Percentiles rank a stretch among this genome's conserved stretches.
These are phyloP conservation scores for Huso huso DNA, from an alignment of 2,797 vertebrate genomes.

Conservation along the genomic window DNA sequence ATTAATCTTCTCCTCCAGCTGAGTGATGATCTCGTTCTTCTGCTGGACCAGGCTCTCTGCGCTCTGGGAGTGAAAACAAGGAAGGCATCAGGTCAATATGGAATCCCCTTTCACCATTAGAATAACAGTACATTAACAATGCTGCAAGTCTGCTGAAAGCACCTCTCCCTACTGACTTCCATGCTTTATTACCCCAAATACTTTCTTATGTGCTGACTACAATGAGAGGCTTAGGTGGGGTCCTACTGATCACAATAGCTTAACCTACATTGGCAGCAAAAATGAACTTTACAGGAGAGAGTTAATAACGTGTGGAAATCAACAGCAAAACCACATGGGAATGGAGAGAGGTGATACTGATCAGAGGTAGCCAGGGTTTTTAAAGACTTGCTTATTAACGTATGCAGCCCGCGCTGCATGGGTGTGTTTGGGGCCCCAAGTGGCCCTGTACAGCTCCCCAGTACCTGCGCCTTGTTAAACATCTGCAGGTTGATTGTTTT, in stretches of 20 bases:
- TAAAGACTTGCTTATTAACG: too few relatives aligned
- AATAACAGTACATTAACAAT: not conserved
- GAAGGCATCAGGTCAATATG: not conserved
- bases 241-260: too few relatives aligned
- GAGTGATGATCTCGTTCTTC: constrained; percentile 70
- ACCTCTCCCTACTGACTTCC: not conserved
- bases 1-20: constrained; percentile 75
- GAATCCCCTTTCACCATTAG: not conserved
- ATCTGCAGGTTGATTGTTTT: constrained; percentile 93
- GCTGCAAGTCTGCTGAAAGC: not conserved
- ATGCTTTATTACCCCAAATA: not conserved
- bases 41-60: constrained; percentile 68
- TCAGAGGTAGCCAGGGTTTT: too few relatives aligned
- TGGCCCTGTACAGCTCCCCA: too few relatives aligned
- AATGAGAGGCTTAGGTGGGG: too few relatives aligned
- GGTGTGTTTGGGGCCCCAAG: fast-evolving
- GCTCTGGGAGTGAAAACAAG: constrained; percentile 49
- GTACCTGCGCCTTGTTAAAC: constrained; percentile 91
- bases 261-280: too few relatives aligned
- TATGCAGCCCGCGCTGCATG: too few relatives aligned
- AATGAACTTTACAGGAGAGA: too few relatives aligned
- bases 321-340: too few relatives aligned
- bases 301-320: too few relatives aligned
- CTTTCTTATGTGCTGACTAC: too few relatives aligned
- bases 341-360: too few relatives aligned